Base-by-base conservation (phyloP, 2,113 vertebrate species). In the Stegastes partitus region DNA sequence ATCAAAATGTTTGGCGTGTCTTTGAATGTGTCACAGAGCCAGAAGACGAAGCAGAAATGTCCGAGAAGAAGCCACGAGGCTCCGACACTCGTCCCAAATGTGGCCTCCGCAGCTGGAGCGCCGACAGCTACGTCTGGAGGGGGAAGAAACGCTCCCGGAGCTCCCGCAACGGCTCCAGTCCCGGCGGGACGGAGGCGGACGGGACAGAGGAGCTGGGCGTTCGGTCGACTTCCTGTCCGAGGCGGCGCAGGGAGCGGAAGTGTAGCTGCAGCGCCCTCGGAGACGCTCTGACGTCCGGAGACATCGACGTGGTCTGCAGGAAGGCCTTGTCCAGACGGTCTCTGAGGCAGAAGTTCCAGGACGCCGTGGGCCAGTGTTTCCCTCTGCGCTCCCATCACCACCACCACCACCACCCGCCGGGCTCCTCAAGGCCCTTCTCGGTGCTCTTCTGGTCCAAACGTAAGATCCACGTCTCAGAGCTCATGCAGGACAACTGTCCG, bases 401-500 rank as follows among this genome's bases (percentile, higher is more conserved):
- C 25, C 94, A 95, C 84, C 92, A 93, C 83, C 94, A 95, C 62
- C 93, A 95, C 83, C 89, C 94, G 16, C 91, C 80, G 0, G 89
- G 89, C 4, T 85, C 92, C 34, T 87, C 93, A 0, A 55, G 91
- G 0, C 87, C 93, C 0, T 91, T 94, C 25, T 85, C 95, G 0
- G 95, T 97, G 0, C 95, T 95, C 5, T 94, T 97, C 84, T 96
- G 96, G 15, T 96, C 97, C 23, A 99, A 97, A 80, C 96, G 98
- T 5, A 99, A 97, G 93, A 98, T 99, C 77, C 97, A 97, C 39
- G 96, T 99, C 82, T 97, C 96, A 0, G 98, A 99, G 88, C 93
- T 99, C 68, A 97, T 98, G 96, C 94, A 99, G 72, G 97, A 99
- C 82, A 97, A 96, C 87, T 99, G 98, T 82, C 98, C 98, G 26